Conservation (phyloP, 1,140 invertebrate species). For the Phortica variegata region DNA sequence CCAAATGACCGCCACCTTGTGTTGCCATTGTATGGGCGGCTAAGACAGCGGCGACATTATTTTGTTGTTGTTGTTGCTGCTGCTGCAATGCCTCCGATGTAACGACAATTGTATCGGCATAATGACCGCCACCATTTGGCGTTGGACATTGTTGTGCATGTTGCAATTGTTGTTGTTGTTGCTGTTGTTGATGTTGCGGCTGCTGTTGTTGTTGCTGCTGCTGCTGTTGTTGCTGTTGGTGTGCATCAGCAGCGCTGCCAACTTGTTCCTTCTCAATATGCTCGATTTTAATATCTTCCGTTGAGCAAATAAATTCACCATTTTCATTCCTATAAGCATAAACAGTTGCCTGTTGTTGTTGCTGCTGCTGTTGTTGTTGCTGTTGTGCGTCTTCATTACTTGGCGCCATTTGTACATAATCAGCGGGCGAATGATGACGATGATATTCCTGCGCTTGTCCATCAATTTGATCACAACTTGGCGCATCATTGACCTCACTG, state of each 20-base stretch:
- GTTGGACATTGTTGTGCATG: slow-evolving; percentile 46
- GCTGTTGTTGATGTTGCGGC: neutral
- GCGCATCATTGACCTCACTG: slow-evolving; percentile 44
- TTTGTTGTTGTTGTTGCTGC: slow-evolving; percentile 19
- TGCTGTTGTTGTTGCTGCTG: slow-evolving; percentile 26
- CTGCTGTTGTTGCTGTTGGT: slow-evolving; percentile 29
- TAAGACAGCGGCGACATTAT: slow-evolving; percentile 22
- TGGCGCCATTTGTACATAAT: slow-evolving; percentile 52
- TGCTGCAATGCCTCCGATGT: slow-evolving; percentile 35
- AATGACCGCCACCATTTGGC: slow-evolving; percentile 29
- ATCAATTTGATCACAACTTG: slow-evolving; percentile 35
- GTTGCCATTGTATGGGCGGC: slow-evolving; percentile 18
- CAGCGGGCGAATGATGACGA: slow-evolving; percentile 35
- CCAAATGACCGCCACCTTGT: neutral
- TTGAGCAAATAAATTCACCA: slow-evolving; percentile 36
- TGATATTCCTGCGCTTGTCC: slow-evolving; percentile 40
- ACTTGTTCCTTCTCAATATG: slow-evolving; percentile 38
- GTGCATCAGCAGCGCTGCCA: slow-evolving; percentile 12
- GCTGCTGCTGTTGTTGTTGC: slow-evolving; percentile 27
- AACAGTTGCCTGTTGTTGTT: slow-evolving; percentile 22
- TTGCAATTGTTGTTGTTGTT: slow-evolving; percentile 10
- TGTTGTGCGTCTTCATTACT: slow-evolving; percentile 28
- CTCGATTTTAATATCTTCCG: slow-evolving; percentile 45
- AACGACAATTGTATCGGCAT: slow-evolving; percentile 40
- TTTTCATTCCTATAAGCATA: slow-evolving; percentile 31